These are phyloP conservation scores for Periphyllus acericola DNA, from an alignment of 2,888 invertebrate genomes.

Conservation along the genomic window DNA sequence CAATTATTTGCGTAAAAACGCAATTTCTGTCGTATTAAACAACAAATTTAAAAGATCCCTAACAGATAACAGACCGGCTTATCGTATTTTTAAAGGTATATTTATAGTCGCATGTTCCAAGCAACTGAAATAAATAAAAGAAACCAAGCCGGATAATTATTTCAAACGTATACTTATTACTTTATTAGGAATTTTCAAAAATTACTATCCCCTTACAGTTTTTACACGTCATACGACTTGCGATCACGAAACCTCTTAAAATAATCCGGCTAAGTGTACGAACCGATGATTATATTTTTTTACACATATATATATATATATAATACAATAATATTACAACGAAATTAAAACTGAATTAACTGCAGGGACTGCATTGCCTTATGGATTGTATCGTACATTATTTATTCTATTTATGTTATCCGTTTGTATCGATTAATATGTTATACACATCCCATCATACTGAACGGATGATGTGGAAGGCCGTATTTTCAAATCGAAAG, in stretches of 20 bases:
- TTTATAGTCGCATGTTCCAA: background rate
- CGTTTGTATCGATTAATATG: too few species aligned
- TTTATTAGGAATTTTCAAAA: background rate
- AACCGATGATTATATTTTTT: background rate
- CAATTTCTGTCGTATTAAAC: background rate
- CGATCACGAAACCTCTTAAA: slow-evolving; percentile 1
- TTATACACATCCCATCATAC: too few species aligned
- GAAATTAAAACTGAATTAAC: background rate
- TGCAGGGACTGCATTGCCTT: background rate
- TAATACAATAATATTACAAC: background rate
- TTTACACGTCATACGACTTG: background rate
- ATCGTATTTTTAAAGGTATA: background rate
- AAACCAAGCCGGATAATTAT: background rate
- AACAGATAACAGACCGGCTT: slow-evolving; percentile 8
- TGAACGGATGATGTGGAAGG: too few species aligned
- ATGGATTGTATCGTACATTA: background rate
- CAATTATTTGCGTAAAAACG: slow-evolving; percentile 27
- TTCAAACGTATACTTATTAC: background rate
- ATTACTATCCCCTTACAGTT: background rate
- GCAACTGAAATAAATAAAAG: background rate
- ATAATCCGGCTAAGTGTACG: background rate
- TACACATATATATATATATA: background rate
- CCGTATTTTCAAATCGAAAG: too few species aligned
- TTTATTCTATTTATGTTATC: too few species aligned
- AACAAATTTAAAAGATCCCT: slow-evolving; percentile 7